Percentiles rank a stretch among this genome's conserved stretches.
Evolutionary conservation across 2,797 vertebrate species (phyloP).

Genomic region (Aldrovandia affinis): DNA sequence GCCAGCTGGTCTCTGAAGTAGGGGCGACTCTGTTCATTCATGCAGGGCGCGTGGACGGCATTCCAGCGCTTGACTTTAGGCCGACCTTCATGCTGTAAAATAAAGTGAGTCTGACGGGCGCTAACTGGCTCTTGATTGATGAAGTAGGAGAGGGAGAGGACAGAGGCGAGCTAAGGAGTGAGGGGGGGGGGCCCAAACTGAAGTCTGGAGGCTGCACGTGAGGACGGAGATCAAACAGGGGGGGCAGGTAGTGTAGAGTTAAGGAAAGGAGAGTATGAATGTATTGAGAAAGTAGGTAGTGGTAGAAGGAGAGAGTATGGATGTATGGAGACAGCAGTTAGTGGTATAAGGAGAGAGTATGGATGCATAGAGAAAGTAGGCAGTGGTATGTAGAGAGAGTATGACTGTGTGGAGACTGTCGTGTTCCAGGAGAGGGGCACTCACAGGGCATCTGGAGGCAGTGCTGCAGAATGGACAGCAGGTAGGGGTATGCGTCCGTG

Average conservation of each 20-base stretch:
- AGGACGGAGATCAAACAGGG: background rate
- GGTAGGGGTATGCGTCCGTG: slow-evolving; percentile 92
- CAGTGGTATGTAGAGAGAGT: background rate
- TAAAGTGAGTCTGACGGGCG: background rate
- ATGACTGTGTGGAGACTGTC: background rate
- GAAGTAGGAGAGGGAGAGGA: background rate
- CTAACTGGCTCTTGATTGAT: slow-evolving; percentile 10
- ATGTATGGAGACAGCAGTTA: background rate
- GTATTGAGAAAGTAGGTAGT: background rate
- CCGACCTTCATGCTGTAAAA: slow-evolving; percentile 5
- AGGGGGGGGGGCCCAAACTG: no score
- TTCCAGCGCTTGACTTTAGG: background rate
- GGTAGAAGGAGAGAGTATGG: no score
- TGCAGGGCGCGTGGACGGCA: background rate
- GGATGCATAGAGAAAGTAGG: background rate
- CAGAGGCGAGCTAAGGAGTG: background rate
- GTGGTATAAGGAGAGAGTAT: background rate
- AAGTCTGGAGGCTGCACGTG: background rate
- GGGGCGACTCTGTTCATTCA: background rate
- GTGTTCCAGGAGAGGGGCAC: slow-evolving; percentile 53
- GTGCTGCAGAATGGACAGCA: slow-evolving; percentile 95
- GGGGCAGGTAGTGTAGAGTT: background rate
- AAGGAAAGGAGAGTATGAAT: background rate
- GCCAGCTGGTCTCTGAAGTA: background rate
- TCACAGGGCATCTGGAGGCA: slow-evolving; percentile 96